Percentiles rank a stretch among this genome's conserved stretches.
These are phyloP conservation scores for Dynastes maya DNA, from an alignment of 2,888 invertebrate genomes.

Conservation along the genomic window DNA sequence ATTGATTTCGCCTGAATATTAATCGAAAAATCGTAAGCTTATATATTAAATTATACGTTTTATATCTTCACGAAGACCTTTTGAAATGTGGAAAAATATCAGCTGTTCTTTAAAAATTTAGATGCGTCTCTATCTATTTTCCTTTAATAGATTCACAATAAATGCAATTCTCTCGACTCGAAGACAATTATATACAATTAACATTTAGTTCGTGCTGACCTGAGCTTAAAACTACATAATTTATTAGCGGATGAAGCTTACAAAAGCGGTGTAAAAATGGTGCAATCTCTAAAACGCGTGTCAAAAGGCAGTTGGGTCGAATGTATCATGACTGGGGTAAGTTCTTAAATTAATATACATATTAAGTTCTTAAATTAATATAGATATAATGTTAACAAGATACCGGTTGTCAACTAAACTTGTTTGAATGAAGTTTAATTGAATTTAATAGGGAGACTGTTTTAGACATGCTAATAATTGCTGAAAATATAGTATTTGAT, in stretches of 20 bases:
- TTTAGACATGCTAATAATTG: no score
- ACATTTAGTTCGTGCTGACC: neutral
- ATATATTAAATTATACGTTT: slow-evolving; percentile 7
- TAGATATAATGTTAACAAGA: neutral
- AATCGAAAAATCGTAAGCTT: neutral
- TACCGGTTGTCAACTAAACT: no score
- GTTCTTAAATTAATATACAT: neutral
- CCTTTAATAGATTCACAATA: slow-evolving; percentile 24
- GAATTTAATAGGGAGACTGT: no score
- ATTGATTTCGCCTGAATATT: no score
- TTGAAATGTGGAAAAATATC: slow-evolving; percentile 20
- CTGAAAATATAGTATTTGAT: no score
- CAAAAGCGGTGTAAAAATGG: slow-evolving; percentile 8
- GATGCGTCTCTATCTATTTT: neutral
- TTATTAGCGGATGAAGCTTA: slow-evolving; percentile 23
- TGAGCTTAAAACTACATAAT: slow-evolving; percentile 23
- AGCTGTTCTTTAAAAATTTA: slow-evolving; percentile 41
- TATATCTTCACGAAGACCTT: neutral
- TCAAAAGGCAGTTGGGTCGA: neutral
- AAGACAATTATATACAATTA: slow-evolving; percentile 44
- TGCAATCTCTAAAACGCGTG: neutral
- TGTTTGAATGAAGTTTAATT: no score
- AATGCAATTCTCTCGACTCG: slow-evolving; percentile 34
- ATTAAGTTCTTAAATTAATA: neutral
- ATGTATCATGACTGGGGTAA: slow-evolving; percentile 5